Base-by-base conservation (phyloP, 2,888 invertebrate species). In the Himalopsyche tibetana region DNA sequence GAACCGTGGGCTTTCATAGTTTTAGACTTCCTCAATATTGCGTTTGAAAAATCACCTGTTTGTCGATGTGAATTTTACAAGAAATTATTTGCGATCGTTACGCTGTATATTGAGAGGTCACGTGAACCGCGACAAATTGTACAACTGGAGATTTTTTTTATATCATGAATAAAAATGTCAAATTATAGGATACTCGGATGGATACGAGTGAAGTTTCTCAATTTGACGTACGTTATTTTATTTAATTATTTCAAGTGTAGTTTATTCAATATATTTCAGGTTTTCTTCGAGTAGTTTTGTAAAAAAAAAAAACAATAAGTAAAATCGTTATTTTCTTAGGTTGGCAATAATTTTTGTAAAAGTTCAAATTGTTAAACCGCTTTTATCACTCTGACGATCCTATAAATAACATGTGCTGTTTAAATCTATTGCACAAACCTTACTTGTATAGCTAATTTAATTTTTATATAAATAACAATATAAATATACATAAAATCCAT, bases 361-460 rank as follows among this genome's bases (percentile, higher is more conserved):
- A 12, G 12, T 38, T 74, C 74, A 36, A 74, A 38, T 74, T 74
- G 74, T 74, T 12, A 36, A 74, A 12, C 74, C 15, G 74, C 74
- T 74, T 74, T 74, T 74, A 74, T 74, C 74, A 74, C 28, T 74
- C 74, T 74, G 74, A 74, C 74, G 74, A 74, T 74, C 74, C 74
- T 74, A 74, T 74, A 74, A 74, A 74, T 74, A 36, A 36, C 74
- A 74, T 74, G 74, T 74, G 45, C 42, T 85, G 83, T 85, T 82
- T 83, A 79, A 36, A 74, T 85, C 85, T 40, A 87, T 81, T 85
- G 88, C 88, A 88, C 88, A 88, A 88, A 88, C 88, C 84, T 69
- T 87, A 86, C 82, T 82, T 88, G 88, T 88, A 88, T 88, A 88
- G 88, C 86, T 88, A 87, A 85, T 84, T 86, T 85, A 86, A 88